Conservation (phyloP, 1,140 invertebrate species). For the Macrobrachium rosenbergii region DNA sequence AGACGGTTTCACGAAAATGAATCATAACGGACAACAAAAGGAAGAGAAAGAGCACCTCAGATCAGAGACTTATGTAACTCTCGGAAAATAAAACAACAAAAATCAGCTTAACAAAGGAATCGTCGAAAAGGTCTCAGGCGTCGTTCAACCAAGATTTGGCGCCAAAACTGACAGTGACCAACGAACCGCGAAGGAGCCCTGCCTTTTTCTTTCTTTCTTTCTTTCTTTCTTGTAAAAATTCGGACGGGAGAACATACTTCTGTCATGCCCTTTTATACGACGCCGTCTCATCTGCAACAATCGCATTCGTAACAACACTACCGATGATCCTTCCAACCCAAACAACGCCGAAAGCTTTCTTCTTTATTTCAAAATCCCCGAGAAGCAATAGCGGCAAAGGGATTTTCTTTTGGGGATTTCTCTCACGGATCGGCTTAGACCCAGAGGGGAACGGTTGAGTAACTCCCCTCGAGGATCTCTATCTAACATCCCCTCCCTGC, state of each 20-base stretch:
- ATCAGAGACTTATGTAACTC: not conserved
- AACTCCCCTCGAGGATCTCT: not conserved
- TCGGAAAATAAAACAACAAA: too few species aligned
- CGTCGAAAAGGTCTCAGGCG: slow-evolving; percentile 53
- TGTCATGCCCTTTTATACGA: not conserved
- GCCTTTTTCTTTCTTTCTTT: slow-evolving; percentile 8
- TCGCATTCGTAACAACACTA: too few species aligned
- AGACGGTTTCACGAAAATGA: too few species aligned
- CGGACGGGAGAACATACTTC: not conserved
- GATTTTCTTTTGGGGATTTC: too few species aligned
- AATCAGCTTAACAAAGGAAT: not conserved
- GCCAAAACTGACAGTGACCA: slow-evolving; percentile 59
- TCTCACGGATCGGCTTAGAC: too few species aligned
- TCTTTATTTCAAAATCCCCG: too few species aligned
- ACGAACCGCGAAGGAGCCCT: slow-evolving; percentile 35
- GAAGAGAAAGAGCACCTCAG: too few species aligned
- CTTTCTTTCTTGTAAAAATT: not conserved
- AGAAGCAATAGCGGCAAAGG: too few species aligned
- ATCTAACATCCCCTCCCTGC: not conserved
- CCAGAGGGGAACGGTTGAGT: too few species aligned
- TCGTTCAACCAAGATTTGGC: slow-evolving; percentile 62
- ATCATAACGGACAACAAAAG: too few species aligned
- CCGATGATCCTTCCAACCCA: too few species aligned
- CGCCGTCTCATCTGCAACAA: not conserved
- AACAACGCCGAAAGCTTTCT: too few species aligned